Percentiles rank a stretch among this genome's conserved stretches.
Evolutionary conservation across 1,140 invertebrate genomes (phyloP).

Genomic region (Achatina immaculata): DNA sequence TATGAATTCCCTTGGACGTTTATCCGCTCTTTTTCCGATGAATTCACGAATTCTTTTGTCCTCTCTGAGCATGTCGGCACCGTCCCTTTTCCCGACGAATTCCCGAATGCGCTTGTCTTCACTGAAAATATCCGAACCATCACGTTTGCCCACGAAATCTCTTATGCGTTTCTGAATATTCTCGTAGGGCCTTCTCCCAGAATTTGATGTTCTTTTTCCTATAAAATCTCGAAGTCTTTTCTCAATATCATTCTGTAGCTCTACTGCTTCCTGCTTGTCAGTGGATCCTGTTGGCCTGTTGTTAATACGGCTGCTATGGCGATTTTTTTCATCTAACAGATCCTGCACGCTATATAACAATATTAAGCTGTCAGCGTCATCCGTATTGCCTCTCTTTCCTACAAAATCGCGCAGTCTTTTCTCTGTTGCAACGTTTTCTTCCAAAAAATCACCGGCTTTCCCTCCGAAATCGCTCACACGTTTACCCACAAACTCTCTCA

Average conservation of each 20-base stretch:
- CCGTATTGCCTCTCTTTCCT: not conserved
- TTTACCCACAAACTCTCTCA: not conserved
- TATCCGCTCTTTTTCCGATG: slow-evolving; percentile 3
- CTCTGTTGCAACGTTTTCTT: not conserved
- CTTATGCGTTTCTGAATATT: not conserved
- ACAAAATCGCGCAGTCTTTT: slow-evolving; percentile 6
- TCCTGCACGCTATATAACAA: no score
- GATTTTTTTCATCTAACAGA: not conserved
- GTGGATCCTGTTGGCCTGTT: no score
- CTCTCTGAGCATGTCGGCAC: not conserved
- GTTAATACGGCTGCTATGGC: not conserved
- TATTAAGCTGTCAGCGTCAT: not conserved
- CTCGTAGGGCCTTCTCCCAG: no score
- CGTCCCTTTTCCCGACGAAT: slow-evolving; percentile 9
- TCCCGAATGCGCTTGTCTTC: not conserved
- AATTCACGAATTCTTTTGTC: slow-evolving; percentile 4
- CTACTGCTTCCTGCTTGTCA: no score
- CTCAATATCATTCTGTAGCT: not conserved
- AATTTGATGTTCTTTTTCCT: slow-evolving; percentile 3
- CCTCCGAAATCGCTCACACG: not conserved
- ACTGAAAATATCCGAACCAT: not conserved
- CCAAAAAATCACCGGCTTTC: no score
- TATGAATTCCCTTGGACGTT: not conserved
- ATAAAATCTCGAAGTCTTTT: not conserved
- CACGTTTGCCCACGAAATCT: not conserved